Evolutionary conservation across 2,113 vertebrate species (phyloP), one percentile per base, ranked within the genome.

Genomic region (Clarias macrocephalus): DNA sequence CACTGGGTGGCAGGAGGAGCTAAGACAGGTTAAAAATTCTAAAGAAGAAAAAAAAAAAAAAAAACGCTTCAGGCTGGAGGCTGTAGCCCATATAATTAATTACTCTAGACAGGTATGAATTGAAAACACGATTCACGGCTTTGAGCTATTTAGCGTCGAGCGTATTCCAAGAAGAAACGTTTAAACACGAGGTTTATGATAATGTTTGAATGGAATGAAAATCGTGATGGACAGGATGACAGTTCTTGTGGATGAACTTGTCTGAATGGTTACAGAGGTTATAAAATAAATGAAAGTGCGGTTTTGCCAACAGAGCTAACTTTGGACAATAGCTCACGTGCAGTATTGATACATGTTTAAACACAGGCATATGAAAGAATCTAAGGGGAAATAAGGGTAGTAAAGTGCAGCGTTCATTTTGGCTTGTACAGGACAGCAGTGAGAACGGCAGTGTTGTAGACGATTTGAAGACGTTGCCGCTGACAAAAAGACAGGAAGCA

Each of bases 61-160:
- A 66, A 85, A 85, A 37, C 25, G 37, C 56, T 95, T 95, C 95
- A 94, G 94, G 96, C 97, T 96, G 93, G 91, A 94, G 97, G 97
- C 96, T 92, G 95, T 95, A 95, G 95, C 95, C 96, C 95, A 96
- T 94, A 94, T 96, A 97, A 99, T 98, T 97, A 97, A 97, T 98
- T 97, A 95, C 95, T 95, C 93, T 92, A 96, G 96, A 96, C 95
- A 96, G 95, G 96, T 97, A 96, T 93, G 94, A 96, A 95, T 96
- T 96, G 95, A 95, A 91, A 91, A 93, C 91, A 90, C 93, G 87
- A 90, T 91, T 90, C 87, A 92, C 91, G 94, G 91, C 94, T 80
- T 82, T 59, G 90, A 94, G 94, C 89, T 94, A 94, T 93, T 92
- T 88, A 89, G 88, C 87, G 91, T 92, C 91, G 75, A 87, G 92